A percentile compares a stretch with the other conserved stretches of the same genome.
These are phyloP conservation scores for Propithecus perrieri DNA, from an alignment of 2,797 vertebrate species.

Conservation along the genomic window DNA sequence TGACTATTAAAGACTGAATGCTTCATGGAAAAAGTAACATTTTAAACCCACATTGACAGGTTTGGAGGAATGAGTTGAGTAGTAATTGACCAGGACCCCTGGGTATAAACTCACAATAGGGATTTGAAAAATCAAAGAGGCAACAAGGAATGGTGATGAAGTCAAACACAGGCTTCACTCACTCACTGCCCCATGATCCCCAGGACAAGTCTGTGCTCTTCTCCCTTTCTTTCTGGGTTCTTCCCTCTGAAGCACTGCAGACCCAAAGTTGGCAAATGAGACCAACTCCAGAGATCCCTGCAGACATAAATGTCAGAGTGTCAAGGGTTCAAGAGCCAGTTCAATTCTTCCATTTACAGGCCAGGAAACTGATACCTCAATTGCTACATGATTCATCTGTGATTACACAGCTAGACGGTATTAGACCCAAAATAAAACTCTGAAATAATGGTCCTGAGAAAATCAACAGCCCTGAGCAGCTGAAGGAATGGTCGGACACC, in stretches of 20 bases:
- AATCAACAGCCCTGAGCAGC: not conserved
- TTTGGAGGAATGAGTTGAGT: not conserved
- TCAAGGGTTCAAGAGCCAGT: not conserved
- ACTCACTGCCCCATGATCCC: not conserved
- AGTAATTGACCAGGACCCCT: not conserved
- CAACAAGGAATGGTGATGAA: not conserved
- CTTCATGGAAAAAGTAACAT: not conserved
- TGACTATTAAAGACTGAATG: not conserved
- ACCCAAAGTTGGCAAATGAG: not conserved
- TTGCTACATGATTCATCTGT: not conserved
- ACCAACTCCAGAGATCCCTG: not conserved
- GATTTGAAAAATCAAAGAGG: not conserved
- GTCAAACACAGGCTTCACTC: not conserved
- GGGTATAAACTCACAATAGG: not conserved
- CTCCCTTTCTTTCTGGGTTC: not conserved
- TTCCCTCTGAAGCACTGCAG: not conserved
- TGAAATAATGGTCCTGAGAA: not conserved
- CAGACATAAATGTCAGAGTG: not conserved
- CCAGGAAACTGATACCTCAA: not conserved
- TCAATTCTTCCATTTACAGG: not conserved
- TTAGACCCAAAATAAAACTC: not conserved
- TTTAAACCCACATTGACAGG: not conserved
- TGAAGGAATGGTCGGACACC: not conserved
- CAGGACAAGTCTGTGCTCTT: not conserved
- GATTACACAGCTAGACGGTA: not conserved